Conservation (phyloP, 2,113 vertebrate genomes). For the Corythaixoides concolor region DNA sequence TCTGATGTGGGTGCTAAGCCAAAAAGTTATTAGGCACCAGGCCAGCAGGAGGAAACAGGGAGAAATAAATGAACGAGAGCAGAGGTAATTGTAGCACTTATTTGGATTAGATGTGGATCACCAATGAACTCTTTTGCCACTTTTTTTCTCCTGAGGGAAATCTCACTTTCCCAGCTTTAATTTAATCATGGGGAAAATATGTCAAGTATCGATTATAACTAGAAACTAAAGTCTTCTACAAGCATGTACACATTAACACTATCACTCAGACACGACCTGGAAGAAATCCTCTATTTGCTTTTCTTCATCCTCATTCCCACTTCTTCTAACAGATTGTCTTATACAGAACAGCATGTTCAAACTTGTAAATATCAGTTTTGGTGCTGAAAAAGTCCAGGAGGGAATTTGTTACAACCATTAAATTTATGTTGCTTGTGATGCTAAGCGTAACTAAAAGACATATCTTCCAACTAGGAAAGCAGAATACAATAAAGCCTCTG, state of each 20-base stretch:
- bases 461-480: background rate
- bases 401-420: slow-evolving; percentile 27
- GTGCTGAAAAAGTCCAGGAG: slow-evolving; percentile 32
- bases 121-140: background rate
- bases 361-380: slow-evolving; percentile 6
- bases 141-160: slow-evolving; percentile 19
- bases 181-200: slow-evolving; percentile 28
- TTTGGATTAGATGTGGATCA: slow-evolving; percentile 33
- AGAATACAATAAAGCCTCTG: background rate
- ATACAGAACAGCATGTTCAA: background rate
- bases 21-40: background rate
- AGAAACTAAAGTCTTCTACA: slow-evolving; percentile 8
- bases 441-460: slow-evolving; percentile 11
- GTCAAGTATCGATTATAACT: slow-evolving; percentile 38
- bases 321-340: background rate
- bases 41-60: background rate
- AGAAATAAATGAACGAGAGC: background rate
- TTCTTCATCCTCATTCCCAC: background rate
- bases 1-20: background rate
- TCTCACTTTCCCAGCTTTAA: slow-evolving; percentile 10
- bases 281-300: slow-evolving; percentile 24
- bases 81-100: slow-evolving; percentile 42
- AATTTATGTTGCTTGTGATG: background rate
- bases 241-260: background rate
- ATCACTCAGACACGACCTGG: slow-evolving; percentile 9